Percentiles rank a stretch among this genome's conserved stretches.
Evolutionary conservation across 2,797 vertebrate genomes (phyloP).

Genomic region (Huso huso): DNA sequence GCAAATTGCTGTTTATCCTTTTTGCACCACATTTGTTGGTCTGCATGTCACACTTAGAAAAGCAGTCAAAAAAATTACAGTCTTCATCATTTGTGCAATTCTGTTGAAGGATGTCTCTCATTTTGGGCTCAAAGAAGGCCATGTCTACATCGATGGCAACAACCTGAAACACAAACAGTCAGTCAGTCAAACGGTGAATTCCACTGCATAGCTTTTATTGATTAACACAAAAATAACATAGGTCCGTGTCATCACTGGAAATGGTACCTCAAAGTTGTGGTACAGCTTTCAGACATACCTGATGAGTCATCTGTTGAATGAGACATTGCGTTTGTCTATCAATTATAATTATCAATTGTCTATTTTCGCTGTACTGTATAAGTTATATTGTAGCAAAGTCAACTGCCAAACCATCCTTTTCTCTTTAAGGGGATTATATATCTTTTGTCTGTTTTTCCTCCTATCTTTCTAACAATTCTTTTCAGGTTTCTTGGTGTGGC

Average conservation of each 20-base stretch:
- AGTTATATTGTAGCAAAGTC: too few species aligned
- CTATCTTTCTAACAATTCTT: too few species aligned
- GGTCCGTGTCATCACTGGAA: slow-evolving; percentile 4
- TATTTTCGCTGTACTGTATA: too few species aligned
- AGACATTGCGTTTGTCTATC: too few species aligned
- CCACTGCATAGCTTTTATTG: background rate
- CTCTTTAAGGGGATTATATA: too few species aligned
- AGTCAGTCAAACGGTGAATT: background rate
- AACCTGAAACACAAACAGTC: slow-evolving; percentile 59
- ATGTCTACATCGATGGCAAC: slow-evolving; percentile 96
- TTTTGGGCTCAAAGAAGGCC: slow-evolving; percentile 97
- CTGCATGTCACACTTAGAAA: slow-evolving; percentile 73
- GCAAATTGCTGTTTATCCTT: slow-evolving; percentile 85
- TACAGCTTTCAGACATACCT: too few species aligned
- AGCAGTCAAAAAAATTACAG: slow-evolving; percentile 95
- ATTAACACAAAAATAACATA: slow-evolving; percentile 6
- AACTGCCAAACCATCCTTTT: too few species aligned
- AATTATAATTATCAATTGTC: too few species aligned
- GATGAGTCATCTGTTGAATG: too few species aligned
- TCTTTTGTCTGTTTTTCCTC: too few species aligned
- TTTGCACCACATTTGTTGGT: slow-evolving; percentile 65
- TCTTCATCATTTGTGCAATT: slow-evolving; percentile 88
- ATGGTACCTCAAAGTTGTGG: too few species aligned
- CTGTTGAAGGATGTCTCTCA: slow-evolving; percentile 88
- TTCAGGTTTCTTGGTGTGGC: too few species aligned